A percentile compares a stretch with the other conserved stretches of the same genome.
These are phyloP conservation scores for Teleiodes luculella DNA, from an alignment of 2,888 invertebrate species.

Conservation along the genomic window DNA sequence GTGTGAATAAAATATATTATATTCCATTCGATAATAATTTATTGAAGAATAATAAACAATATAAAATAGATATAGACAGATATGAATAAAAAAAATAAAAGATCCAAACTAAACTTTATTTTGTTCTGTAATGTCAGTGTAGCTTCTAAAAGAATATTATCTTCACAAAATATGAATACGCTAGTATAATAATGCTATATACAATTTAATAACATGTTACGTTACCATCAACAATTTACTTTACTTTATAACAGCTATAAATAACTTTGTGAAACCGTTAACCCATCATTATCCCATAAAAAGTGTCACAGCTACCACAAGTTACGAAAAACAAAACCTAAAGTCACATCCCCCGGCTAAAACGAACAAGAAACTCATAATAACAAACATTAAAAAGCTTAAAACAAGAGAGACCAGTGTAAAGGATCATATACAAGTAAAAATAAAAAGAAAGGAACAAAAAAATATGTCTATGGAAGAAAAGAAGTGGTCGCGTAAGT, in stretches of 20 bases:
- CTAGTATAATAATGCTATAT: not conserved
- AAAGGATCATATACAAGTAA: slow-evolving; percentile 5
- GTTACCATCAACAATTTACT: not conserved
- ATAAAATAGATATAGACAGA: too few relatives aligned
- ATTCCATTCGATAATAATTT: too few relatives aligned
- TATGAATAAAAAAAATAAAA: too few relatives aligned
- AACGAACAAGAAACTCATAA: not conserved
- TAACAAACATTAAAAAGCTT: slow-evolving; percentile 13
- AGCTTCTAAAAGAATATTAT: not conserved
- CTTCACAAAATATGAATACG: not conserved
- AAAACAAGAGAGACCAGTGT: slow-evolving; percentile 14
- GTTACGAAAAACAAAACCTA: not conserved
- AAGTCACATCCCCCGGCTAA: not conserved
- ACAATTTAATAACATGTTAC: not conserved
- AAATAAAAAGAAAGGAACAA: slow-evolving; percentile 6
- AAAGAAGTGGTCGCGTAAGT: not conserved
- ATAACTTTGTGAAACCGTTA: not conserved
- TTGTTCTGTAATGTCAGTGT: too few relatives aligned
- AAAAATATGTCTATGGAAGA: not conserved
- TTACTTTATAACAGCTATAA: not conserved
- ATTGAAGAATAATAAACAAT: too few relatives aligned
- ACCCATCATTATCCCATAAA: slow-evolving; percentile 2
- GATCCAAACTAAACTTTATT: too few relatives aligned
- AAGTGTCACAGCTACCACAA: slow-evolving; percentile 2
- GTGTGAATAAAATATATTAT: too few relatives aligned